These are phyloP conservation scores for Phacellophora camtschatica DNA, from an alignment of 30 jellyfish, hydroid and myxozoan species.

Conservation along the genomic window DNA sequence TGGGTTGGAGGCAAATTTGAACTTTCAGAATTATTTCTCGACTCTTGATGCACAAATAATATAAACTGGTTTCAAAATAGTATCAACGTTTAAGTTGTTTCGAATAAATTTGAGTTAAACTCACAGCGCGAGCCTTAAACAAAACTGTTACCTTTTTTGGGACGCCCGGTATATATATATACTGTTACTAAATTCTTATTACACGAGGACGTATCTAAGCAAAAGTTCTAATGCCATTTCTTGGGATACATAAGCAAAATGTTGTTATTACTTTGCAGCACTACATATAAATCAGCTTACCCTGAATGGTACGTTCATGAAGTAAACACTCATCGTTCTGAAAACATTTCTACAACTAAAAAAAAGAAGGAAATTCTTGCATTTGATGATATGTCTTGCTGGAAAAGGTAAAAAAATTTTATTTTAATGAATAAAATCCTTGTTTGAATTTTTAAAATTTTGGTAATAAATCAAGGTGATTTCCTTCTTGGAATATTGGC, in stretches of 20 bases:
- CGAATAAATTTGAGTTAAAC: no score
- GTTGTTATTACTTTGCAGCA: neutral
- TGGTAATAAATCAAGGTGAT: neutral
- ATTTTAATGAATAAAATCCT: neutral
- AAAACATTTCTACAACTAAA: constrained; percentile 7
- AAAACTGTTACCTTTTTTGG: no score
- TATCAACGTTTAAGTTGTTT: no score
- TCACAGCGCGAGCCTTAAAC: no score
- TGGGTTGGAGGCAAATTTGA: no score
- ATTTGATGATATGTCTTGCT: constrained; percentile 73
- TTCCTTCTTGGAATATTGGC: neutral
- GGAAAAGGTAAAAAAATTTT: constrained; percentile 74
- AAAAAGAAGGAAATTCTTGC: constrained; percentile 60
- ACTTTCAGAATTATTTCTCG: no score
- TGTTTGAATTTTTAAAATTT: neutral
- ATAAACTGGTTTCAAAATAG: no score
- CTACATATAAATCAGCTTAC: constrained; percentile 38
- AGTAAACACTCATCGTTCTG: constrained; percentile 1
- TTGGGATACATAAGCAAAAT: neutral
- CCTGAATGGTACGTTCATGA: constrained; percentile 92
- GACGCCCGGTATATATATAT: no score
- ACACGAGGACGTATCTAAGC: no score
- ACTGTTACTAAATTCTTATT: no score
- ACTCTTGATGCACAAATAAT: no score
- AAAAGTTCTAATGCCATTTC: no score